Evolutionary conservation across 2,888 invertebrate genomes (phyloP), one percentile per base, ranked within the genome.

Genomic region (Tetheella fluctuosa): DNA sequence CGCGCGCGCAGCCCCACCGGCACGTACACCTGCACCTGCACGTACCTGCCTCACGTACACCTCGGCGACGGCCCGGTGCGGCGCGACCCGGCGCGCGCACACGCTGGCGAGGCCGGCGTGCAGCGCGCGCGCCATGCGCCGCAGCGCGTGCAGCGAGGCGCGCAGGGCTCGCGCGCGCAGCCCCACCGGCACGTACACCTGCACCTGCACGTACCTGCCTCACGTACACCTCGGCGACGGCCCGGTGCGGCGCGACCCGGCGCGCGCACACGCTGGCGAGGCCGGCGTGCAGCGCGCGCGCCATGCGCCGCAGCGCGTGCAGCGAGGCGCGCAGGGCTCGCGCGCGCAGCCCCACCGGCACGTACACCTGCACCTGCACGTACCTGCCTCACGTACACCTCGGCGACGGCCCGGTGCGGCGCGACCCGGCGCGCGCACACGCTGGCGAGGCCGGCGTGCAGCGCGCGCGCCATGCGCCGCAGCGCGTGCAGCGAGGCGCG

Each of bases 381-480:
- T n/a, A 98, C 98, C 0, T 99, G 99, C 57, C 99, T 97, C 88
- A 99, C 98, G 90, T 99, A 99, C 66, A 99, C 98, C 0, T 99
- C 99, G 86, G 98, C 97, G 0, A 99, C 99, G 70, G 98, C 97
- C 99, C 92, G 0, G 90, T 91, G 0, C 98, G 95, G 12, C 75
- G 84, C 84, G 12, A 90, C 85, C 0, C 86, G 54, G 0, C 91
- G 52, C 0, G 86, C 88, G 0, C 87, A 77, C 23, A 87, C 86
- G 58, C 84, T 83, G 1, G 83, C 76, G 1, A 90, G 74, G 7
- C 96, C 96, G 0, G 99, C 99, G 8, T 97, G 96, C 4, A 99
- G 88, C 70, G 96, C 96, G 28, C 94, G 91, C 1, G 99, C 98
- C 99, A 99, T 99, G 71, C 96, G 94, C 63, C 96, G 94, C 61